Conservation (phyloP, 2,113 vertebrate genomes). For the Ivindomyrus marchei region DNA sequence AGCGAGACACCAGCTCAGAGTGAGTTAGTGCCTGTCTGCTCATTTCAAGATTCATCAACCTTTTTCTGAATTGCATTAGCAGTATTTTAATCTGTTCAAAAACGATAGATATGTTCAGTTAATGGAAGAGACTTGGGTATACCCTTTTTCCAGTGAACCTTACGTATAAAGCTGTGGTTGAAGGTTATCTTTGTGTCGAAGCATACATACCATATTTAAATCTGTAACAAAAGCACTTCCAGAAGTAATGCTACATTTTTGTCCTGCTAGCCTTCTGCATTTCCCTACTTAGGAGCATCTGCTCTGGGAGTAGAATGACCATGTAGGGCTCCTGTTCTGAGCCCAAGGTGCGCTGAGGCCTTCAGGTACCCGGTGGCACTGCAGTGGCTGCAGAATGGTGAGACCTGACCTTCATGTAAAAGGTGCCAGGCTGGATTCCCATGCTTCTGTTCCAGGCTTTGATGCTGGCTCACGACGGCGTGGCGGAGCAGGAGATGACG, state of each 20-base stretch:
- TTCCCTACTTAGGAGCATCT: not conserved
- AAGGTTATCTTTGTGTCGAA: not conserved
- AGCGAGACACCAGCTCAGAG: not conserved
- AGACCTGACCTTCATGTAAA: not conserved
- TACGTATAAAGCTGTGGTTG: not conserved
- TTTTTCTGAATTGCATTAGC: not conserved
- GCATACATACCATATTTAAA: not conserved
- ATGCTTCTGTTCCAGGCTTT: slow-evolving; percentile 63
- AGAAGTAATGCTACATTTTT: not conserved
- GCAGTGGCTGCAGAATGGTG: not conserved
- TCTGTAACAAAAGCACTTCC: not conserved
- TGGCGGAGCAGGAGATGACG: slow-evolving; percentile 91
- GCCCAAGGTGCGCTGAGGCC: not conserved
- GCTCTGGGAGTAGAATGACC: not conserved
- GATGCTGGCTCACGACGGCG: slow-evolving; percentile 82
- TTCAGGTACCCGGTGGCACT: not conserved
- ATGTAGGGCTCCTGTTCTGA: not conserved
- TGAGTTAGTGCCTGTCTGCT: not conserved
- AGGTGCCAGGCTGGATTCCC: not conserved
- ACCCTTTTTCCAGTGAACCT: not conserved
- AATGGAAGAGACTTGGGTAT: not conserved
- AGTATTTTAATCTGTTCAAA: no score
- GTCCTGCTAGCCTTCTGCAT: not conserved
- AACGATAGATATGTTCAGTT: no score
- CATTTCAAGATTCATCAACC: not conserved